Percentiles rank a stretch among this genome's conserved stretches.
phyloP scores from a whole-genome alignment of 2,888 invertebrate species.

The Hybos culiciformis region DNA sequence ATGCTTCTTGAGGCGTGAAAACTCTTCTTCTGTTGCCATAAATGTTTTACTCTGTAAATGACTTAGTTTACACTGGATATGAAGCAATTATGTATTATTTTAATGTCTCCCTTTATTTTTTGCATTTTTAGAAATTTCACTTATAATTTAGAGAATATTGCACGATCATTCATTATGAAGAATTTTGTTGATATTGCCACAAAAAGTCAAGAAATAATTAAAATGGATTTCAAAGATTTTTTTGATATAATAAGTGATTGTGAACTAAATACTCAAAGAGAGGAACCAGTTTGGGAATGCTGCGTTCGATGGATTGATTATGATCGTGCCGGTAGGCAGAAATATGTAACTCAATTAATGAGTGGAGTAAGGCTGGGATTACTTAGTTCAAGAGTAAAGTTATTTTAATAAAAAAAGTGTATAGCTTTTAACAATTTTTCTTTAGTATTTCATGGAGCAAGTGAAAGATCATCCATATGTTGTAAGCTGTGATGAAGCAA shows the following conservation, averaged over 20 bases:
- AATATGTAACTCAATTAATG: slow-evolving; percentile 64
- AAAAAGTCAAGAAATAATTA: slow-evolving; percentile 60
- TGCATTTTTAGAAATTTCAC: neutral
- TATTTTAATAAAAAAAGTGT: neutral
- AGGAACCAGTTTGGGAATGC: slow-evolving; percentile 76
- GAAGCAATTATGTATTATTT: too few relatives aligned
- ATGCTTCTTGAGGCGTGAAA: too few relatives aligned
- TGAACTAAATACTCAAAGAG: slow-evolving; percentile 74
- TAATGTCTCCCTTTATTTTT: too few relatives aligned
- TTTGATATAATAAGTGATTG: slow-evolving; percentile 66
- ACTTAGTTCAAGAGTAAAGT: slow-evolving; percentile 56
- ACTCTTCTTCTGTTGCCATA: too few relatives aligned
- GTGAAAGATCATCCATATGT: slow-evolving; percentile 83
- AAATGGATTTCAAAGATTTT: slow-evolving; percentile 57
- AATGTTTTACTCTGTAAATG: too few relatives aligned
- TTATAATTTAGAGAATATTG: slow-evolving; percentile 45
- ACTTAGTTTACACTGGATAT: too few relatives aligned
- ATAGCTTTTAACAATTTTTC: slow-evolving; percentile 1
- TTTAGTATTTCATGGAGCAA: slow-evolving; percentile 78
- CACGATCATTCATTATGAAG: slow-evolving; percentile 56
- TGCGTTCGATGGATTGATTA: slow-evolving; percentile 77
- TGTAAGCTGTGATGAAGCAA: slow-evolving; percentile 64
- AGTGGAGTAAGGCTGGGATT: slow-evolving; percentile 68
- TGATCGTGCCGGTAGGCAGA: slow-evolving; percentile 56
- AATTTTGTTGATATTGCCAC: slow-evolving; percentile 62